Evolutionary conservation across 1,140 invertebrate genomes (phyloP).

Genomic region (Trichomalopsis sarcophagae): DNA sequence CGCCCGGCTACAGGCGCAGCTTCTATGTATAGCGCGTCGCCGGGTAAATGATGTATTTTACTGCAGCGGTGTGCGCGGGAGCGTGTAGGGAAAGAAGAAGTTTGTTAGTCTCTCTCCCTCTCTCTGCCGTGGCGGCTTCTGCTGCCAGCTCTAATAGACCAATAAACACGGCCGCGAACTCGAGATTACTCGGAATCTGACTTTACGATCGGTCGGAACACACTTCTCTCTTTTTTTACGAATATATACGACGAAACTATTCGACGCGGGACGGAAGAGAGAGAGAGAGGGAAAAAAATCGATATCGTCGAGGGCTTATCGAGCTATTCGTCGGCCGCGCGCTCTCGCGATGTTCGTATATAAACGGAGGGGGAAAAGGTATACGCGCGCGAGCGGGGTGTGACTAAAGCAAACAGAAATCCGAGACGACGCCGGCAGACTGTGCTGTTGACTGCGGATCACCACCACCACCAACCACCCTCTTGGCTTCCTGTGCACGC

Average conservation of each 20-base stretch:
- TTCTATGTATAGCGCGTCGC: not conserved
- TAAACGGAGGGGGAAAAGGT: not conserved
- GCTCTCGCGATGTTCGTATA: too few relatives aligned
- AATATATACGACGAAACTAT: too few relatives aligned
- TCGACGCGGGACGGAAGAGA: not conserved
- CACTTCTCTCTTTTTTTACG: too few relatives aligned
- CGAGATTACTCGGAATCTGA: too few relatives aligned
- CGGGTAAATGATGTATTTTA: not conserved
- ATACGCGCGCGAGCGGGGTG: not conserved
- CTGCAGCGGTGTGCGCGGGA: not conserved
- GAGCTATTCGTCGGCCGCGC: too few relatives aligned
- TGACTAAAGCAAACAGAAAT: slow-evolving; percentile 57
- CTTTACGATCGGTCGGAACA: too few relatives aligned
- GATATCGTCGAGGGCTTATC: too few relatives aligned
- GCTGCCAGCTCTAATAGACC: not conserved
- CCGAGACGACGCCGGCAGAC: slow-evolving; percentile 48
- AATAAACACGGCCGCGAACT: not conserved
- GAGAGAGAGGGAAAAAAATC: not conserved
- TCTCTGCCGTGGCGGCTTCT: not conserved
- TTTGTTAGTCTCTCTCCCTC: too few relatives aligned
- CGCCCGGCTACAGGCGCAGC: not conserved
- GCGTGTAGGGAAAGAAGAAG: too few relatives aligned
- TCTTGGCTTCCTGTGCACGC: slow-evolving; percentile 32
- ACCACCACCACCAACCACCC: slow-evolving; percentile 27
- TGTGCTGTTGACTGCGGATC: slow-evolving; percentile 50